Percentiles rank a stretch among this genome's conserved stretches.
Conservation (phyloP, 2,113 vertebrate species). For the Passer domesticus region DNA sequence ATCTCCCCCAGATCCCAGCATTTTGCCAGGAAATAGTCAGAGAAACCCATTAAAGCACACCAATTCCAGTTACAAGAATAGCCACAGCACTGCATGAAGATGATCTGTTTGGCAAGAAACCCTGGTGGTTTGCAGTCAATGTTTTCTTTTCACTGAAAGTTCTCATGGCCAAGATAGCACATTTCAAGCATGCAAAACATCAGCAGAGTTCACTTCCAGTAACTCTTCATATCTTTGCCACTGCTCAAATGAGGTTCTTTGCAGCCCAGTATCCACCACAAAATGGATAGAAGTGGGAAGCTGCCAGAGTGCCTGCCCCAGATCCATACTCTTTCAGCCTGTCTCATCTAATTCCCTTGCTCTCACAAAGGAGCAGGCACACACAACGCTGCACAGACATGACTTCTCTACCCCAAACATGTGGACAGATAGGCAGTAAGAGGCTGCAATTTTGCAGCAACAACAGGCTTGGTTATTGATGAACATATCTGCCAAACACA, state of each 20-base stretch:
- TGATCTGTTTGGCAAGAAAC: background rate
- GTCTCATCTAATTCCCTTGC: background rate
- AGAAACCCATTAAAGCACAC: constrained; percentile 1
- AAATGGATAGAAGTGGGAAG: background rate
- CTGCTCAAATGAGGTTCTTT: background rate
- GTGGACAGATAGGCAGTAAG: background rate
- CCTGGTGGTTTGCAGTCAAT: background rate
- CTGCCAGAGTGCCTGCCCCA: background rate
- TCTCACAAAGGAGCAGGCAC: background rate
- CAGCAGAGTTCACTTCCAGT: background rate
- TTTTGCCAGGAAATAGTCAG: background rate
- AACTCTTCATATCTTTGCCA: background rate
- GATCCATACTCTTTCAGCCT: background rate
- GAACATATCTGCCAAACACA: background rate
- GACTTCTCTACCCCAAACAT: background rate
- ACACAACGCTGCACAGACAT: background rate
- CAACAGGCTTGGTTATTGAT: background rate
- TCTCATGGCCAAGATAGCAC: background rate
- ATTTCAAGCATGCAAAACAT: background rate
- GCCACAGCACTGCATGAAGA: background rate
- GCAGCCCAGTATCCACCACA: background rate
- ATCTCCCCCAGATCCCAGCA: background rate
- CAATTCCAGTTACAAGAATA: background rate
- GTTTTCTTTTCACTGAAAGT: background rate
- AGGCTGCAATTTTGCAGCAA: background rate